These are phyloP conservation scores for Hippolais icterina DNA, from an alignment of 2,113 vertebrate genomes.

Conservation along the genomic window DNA sequence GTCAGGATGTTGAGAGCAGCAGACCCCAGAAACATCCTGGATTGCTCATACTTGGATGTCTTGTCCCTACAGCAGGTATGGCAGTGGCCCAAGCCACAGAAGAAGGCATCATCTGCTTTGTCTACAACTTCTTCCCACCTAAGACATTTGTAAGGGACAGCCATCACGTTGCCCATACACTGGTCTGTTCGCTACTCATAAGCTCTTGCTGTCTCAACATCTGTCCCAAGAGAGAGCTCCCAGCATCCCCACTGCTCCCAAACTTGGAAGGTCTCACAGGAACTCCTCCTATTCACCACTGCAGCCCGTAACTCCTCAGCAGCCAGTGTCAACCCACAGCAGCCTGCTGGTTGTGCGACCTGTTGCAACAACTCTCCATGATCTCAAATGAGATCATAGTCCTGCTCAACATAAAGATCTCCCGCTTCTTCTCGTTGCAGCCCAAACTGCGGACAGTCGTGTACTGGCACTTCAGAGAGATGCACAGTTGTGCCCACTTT, in stretches of 20 bases:
- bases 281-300: not conserved
- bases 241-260: not conserved
- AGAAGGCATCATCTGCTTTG: not conserved
- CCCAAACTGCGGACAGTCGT: not conserved
- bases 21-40: not conserved
- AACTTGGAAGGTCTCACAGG: not conserved
- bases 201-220: not conserved
- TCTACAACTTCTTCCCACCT: not conserved
- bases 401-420: not conserved
- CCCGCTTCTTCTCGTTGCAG: not conserved
- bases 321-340: not conserved
- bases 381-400: rapidly evolving
- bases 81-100: not conserved
- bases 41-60: not conserved
- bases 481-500: not conserved
- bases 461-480: not conserved
- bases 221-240: not conserved
- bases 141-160: not conserved
- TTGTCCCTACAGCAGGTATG: not conserved
- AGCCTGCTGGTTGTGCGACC: not conserved
- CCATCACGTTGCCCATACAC: rapidly evolving
- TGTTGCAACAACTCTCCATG: not conserved
- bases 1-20: not conserved
- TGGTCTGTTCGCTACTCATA: not conserved
- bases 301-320: not conserved